These are phyloP conservation scores for Dasypus novemcinctus DNA, from an alignment of 2,113 vertebrate genomes.

Conservation along the genomic window DNA sequence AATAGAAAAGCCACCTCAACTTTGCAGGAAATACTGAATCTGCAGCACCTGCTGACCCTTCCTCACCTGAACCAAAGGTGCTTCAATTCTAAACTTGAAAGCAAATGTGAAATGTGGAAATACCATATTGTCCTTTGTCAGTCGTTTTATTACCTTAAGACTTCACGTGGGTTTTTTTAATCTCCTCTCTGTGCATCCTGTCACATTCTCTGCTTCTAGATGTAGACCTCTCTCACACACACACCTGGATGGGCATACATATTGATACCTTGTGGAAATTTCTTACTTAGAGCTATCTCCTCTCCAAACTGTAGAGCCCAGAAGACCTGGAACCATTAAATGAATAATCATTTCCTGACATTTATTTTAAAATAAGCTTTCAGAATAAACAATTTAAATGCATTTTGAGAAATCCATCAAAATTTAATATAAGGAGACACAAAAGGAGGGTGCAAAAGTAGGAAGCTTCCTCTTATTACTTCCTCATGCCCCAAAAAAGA, in stretches of 20 bases:
- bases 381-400: neutral
- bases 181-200: neutral
- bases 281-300: neutral
- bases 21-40: neutral
- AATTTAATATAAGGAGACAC: neutral
- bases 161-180: neutral
- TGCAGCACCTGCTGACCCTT: neutral
- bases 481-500: conserved; percentile 60
- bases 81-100: neutral
- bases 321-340: neutral
- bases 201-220: neutral
- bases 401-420: neutral
- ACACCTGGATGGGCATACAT: neutral
- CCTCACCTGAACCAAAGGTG: neutral
- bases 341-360: neutral
- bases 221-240: neutral
- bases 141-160: neutral
- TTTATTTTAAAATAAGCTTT: neutral
- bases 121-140: neutral
- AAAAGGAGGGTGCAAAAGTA: neutral
- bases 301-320: neutral
- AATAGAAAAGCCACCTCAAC: neutral
- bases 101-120: neutral
- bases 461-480: conserved; percentile 38
- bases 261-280: neutral